Percentiles rank a stretch among this genome's conserved stretches.
Conservation (phyloP, 2,113 vertebrate species). For the Protobothrops flavoviridis region DNA sequence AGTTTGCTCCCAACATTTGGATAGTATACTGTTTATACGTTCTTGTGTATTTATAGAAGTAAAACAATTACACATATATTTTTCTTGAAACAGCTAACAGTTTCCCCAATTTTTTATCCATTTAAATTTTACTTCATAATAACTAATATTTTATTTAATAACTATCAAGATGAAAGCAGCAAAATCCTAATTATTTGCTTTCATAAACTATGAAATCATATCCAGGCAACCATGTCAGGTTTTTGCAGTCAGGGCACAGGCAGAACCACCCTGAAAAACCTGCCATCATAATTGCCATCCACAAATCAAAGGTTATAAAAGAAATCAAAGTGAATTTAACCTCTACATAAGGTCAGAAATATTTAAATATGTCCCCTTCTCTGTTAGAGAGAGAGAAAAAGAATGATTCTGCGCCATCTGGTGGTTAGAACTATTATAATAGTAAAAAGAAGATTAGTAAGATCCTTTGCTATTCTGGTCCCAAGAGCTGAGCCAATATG, state of each 20-base stretch:
- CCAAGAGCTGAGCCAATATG: not conserved
- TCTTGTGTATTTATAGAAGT: not conserved
- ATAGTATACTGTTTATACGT: not conserved
- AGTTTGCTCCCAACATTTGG: not conserved
- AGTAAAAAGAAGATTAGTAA: not conserved
- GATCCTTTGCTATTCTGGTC: not conserved
- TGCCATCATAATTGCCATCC: not conserved
- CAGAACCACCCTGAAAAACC: not conserved
- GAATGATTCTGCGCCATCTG: conserved; percentile 15
- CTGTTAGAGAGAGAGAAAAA: not conserved
- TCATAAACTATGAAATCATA: not conserved
- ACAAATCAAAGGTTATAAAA: not conserved
- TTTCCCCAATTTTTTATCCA: not conserved
- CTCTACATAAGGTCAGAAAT: not conserved
- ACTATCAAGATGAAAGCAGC: not conserved
- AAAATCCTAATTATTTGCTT: not conserved
- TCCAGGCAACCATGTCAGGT: not conserved
- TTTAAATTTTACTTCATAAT: not conserved
- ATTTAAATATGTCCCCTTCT: not conserved
- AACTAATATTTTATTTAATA: not conserved
- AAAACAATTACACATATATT: not conserved
- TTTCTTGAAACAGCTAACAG: not conserved
- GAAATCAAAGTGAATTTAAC: not conserved
- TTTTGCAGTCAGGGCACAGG: not conserved
- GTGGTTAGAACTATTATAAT: not conserved